These are phyloP conservation scores for Carettochelys insculpta DNA, from an alignment of 2,113 vertebrate species.

Conservation along the genomic window DNA sequence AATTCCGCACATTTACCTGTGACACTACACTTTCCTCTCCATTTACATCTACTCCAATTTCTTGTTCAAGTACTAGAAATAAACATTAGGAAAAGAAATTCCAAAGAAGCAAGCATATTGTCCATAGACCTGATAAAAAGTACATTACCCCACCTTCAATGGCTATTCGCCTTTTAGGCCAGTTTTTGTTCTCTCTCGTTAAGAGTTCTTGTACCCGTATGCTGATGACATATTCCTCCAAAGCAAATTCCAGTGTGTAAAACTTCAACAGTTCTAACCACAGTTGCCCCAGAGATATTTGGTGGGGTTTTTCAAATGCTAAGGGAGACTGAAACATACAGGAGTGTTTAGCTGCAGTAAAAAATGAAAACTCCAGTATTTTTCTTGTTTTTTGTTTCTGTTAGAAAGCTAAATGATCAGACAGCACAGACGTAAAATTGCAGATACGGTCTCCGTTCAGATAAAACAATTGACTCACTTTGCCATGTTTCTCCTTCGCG, in stretches of 20 bases:
- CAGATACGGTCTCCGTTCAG: neutral
- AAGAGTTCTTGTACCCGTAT: conserved; percentile 91
- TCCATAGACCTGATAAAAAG: neutral
- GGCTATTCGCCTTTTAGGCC: conserved; percentile 95
- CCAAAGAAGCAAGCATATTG: neutral
- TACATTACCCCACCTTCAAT: conserved; percentile 87
- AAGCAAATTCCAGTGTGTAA: conserved; percentile 97
- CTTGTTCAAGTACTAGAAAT: neutral
- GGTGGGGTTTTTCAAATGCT: conserved; percentile 77
- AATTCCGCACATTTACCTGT: neutral
- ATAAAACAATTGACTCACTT: conserved; percentile 79
- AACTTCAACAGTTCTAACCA: conserved; percentile 97
- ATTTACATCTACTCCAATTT: neutral
- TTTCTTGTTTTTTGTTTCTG: neutral
- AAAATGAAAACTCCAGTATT: neutral
- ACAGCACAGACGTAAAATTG: rapidly evolving
- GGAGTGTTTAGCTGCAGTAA: neutral
- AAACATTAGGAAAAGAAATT: neutral
- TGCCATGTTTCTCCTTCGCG: conserved; percentile 83
- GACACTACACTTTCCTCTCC: neutral
- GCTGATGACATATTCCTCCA: conserved; percentile 96
- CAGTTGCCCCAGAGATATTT: conserved; percentile 87
- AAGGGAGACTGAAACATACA: conserved; percentile 83
- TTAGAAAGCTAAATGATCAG: neutral
- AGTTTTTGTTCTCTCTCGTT: conserved; percentile 94